These are phyloP conservation scores for Colaptes auratus DNA, from an alignment of 2,113 vertebrate genomes.

Conservation along the genomic window DNA sequence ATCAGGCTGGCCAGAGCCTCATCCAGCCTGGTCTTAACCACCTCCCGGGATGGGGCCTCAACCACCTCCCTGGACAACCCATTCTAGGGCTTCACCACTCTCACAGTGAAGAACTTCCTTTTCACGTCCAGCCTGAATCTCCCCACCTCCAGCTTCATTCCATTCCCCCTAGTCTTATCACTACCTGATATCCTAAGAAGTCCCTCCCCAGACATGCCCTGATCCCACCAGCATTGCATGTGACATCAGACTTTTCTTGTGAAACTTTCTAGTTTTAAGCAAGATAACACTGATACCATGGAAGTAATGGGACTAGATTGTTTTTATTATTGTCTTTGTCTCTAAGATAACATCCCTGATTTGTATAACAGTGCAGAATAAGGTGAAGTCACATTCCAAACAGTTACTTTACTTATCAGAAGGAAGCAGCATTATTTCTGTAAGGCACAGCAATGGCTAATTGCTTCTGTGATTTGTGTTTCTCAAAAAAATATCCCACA, in stretches of 20 bases:
- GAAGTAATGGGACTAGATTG: background rate
- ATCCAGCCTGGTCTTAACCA: too few species aligned
- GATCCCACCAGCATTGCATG: background rate
- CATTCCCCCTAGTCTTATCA: too few species aligned
- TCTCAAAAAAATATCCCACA: constrained; percentile 11
- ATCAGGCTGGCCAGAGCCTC: too few species aligned
- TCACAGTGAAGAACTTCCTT: too few species aligned
- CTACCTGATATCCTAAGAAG: too few species aligned
- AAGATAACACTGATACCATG: constrained; percentile 5
- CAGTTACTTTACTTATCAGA: constrained; percentile 59
- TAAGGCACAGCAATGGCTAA: constrained; percentile 19
- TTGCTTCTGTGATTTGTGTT: constrained; percentile 41
- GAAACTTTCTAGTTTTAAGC: constrained; percentile 14
- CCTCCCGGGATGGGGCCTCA: too few species aligned
- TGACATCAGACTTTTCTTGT: constrained; percentile 18
- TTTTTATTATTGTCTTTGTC: constrained; percentile 40
- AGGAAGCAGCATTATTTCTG: constrained; percentile 60
- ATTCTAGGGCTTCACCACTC: too few species aligned
- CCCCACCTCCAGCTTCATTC: too few species aligned
- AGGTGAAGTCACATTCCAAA: constrained; percentile 60
- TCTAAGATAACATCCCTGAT: constrained; percentile 27
- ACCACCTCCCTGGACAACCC: too few species aligned
- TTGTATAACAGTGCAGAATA: background rate
- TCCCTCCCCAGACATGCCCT: background rate
- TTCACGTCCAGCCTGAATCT: too few species aligned